These are phyloP conservation scores for Hydropsyche betteni DNA, from an alignment of 2,888 invertebrate species.

Conservation along the genomic window DNA sequence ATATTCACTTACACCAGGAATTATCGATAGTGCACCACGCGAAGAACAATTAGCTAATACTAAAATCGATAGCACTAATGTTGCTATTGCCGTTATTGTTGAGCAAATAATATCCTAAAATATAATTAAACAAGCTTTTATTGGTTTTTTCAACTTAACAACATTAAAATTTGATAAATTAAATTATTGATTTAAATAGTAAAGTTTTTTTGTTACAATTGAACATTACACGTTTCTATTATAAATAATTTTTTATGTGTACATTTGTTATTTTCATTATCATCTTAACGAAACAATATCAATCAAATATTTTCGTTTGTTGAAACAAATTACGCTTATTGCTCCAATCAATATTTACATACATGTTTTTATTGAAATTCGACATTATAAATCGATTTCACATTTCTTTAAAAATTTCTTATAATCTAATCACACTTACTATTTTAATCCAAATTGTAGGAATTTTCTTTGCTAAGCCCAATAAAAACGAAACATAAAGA, in stretches of 20 bases:
- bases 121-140: not conserved
- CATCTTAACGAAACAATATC: no score
- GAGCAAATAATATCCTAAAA: constrained; percentile 46
- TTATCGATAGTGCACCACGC: constrained; percentile 24
- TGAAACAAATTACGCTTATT: no score
- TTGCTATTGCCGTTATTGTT: constrained; percentile 36
- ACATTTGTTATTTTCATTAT: no score
- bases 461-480: constrained; percentile 44
- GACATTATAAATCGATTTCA: not conserved
- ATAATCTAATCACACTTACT: constrained; percentile 15
- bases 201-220: no score
- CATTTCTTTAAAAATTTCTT: not conserved
- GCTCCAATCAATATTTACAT: no score
- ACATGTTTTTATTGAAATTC: no score
- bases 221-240: not conserved
- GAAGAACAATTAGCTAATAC: constrained; percentile 44
- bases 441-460: constrained; percentile 45
- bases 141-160: not conserved
- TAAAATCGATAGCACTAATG: constrained; percentile 46
- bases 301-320: no score
- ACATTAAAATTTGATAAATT: not conserved
- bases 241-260: not conserved
- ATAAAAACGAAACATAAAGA: constrained; percentile 42
- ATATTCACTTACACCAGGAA: constrained; percentile 45
- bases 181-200: not conserved